Conservation (phyloP, 2,797 vertebrate genomes). For the Myotis vivesi region DNA sequence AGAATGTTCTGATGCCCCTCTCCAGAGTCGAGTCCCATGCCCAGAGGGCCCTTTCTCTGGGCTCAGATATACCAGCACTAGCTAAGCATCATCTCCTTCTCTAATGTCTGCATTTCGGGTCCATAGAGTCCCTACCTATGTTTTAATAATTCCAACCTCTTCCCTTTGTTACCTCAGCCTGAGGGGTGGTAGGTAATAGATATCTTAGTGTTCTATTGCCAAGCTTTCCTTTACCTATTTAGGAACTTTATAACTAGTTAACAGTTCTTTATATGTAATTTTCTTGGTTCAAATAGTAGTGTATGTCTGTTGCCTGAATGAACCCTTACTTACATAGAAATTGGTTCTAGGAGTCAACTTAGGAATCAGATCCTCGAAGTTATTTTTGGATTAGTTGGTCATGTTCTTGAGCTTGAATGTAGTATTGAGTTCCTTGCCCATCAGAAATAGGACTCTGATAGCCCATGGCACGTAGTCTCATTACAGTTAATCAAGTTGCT, state of each 20-base stretch:
- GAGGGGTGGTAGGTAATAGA: not conserved
- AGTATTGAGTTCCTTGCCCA: not conserved
- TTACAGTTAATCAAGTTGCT: not conserved
- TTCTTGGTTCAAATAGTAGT: not conserved
- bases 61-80: not conserved
- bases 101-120: not conserved
- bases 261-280: not conserved
- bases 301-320: not conserved
- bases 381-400: constrained; percentile 28
- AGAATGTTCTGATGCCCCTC: not conserved
- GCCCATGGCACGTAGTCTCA: not conserved
- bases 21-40: not conserved
- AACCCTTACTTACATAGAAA: not conserved
- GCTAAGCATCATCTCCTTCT: not conserved
- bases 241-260: not conserved
- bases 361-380: not conserved
- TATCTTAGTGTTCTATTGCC: not conserved
- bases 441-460: not conserved
- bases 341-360: not conserved
- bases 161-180: not conserved
- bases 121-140: not conserved
- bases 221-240: not conserved
- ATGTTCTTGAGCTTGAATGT: not conserved
- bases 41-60: not conserved
- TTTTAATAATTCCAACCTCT: not conserved